These are phyloP conservation scores for Drosophila pullipes DNA, from an alignment of 2,888 invertebrate genomes.

Conservation along the genomic window DNA sequence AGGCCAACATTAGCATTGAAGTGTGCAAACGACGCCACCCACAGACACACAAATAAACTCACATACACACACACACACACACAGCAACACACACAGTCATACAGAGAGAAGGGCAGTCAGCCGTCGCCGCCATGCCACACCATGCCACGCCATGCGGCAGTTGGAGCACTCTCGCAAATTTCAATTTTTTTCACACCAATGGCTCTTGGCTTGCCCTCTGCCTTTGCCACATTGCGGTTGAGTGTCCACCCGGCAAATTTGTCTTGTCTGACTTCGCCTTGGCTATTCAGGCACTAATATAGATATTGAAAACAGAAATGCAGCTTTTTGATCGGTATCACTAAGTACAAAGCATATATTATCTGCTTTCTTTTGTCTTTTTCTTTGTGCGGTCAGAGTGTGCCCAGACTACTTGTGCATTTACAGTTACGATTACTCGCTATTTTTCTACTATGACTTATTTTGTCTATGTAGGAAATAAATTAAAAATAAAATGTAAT, in stretches of 20 bases:
- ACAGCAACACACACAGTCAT: conserved; percentile 7
- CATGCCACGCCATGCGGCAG: conserved; percentile 67
- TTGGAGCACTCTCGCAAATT: conserved; percentile 81
- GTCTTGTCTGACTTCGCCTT: conserved; percentile 29
- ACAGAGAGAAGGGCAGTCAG: conserved; percentile 54
- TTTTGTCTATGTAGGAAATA: not conserved
- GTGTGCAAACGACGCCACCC: conserved; percentile 79
- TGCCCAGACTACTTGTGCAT: not conserved
- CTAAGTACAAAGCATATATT: not conserved
- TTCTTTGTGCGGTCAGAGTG: not conserved
- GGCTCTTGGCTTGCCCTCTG: conserved; percentile 78
- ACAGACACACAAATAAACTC: conserved; percentile 51
- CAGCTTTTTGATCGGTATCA: not conserved
- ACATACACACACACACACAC: conserved; percentile 14
- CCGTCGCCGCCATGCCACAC: conserved; percentile 54
- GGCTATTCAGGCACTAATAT: not conserved
- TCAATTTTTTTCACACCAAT: conserved; percentile 84
- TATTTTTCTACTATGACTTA: not conserved
- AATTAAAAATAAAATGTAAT: not conserved
- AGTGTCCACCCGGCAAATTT: conserved; percentile 60
- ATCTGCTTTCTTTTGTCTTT: not conserved
- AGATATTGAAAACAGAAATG: not conserved
- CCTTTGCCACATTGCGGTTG: conserved; percentile 75
- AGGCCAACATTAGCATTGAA: conserved; percentile 82
- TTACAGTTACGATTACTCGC: not conserved